Base-by-base conservation (phyloP, 2,797 vertebrate species). In the Oreochromis grahami region DNA sequence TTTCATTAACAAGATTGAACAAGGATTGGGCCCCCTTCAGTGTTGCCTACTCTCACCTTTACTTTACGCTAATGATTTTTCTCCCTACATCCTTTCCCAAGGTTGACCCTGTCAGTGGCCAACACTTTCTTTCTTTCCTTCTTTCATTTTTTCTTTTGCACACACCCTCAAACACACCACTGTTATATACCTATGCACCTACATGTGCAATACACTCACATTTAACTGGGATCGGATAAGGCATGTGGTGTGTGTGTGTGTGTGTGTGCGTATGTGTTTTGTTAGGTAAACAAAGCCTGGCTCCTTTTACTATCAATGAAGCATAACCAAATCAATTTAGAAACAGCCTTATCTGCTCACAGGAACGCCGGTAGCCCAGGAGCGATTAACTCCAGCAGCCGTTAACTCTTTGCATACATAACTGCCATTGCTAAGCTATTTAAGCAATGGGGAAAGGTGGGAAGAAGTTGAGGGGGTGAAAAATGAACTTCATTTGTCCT, bases 311-410 rank as follows among this genome's bases (percentile, higher is more conserved):
- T 95, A 95, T 95, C 95, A 94, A 91, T 92, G 94, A 94, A 96
- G 95, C 95, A 93, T 94, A 94, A 95, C 95, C 86, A 92, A 96
- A 96, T 96, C 94, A 95, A 96, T 96, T 95, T 95, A 94, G 94
- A 96, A 96, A 96, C 95, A 91, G 89, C 89, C 93, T 96, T 96
- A 96, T 96, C 93, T 95, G 90, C 90, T 92, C 90, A 74, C 84
- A 91, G 91, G 89, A 94, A 91, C 29, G 86, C 68, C 53, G 78
- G 78, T 92, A 88, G 91, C 91, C 89, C 85, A 82, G 88, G 85
- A 93, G 91, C 88, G 89, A 95, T 95, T 94, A 95, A 93, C 92
- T 92, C 87, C 86, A 84, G 83, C 84, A 86, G 84, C 74, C 63
- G 65, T 95, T 95, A 95, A 94, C 94, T 93, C 94, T 94, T 95